Base-by-base conservation (phyloP, 2,888 invertebrate genomes). In the Iphiclides podalirius region DNA sequence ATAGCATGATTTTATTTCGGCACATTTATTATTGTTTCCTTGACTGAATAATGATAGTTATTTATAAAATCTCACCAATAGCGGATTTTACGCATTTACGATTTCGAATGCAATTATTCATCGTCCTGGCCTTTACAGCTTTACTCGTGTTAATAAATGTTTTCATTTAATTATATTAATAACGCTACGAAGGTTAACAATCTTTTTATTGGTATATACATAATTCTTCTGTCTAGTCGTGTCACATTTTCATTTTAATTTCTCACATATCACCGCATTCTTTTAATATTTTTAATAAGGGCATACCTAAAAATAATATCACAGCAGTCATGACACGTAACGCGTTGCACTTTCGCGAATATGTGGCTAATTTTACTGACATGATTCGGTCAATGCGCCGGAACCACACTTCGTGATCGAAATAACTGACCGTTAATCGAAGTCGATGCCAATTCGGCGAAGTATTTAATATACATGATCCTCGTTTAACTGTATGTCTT, bases 381-480 rank as follows among this genome's bases (percentile, higher is more conserved):
- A 62, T 61, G 59, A 56, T 56, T 60, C 79, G 86, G 82, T 85
- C 85, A 83, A 72, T 84, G 84, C 83, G 84, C 83, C 60, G 68
- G 57, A 60, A 62, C 58, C 66, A 64, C 68, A 55, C 54, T 57
- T 52, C 47, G 60, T 59, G 63, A 70, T 82, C 66, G 67, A 81
- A 83, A 85, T 83, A 85, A 73, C 80, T 52, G 60, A 56, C 63
- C 59, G 72, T 72, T 79, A 79, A 83, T 82, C 79, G 78, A 74
- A 75, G 63, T 69, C 66, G 79, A 80, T 80, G 78, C 80, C 67
- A 58, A 63, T 63, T 67, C 65, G 63, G 61, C 43, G 54, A 54
- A 49, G 43, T 55, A 69, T 72, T 70, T 72, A 72, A 63, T 67
- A n/a, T n/a, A n/a, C n/a, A n/a, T n/a, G n/a, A n/a, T n/a, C n/a